These are phyloP conservation scores for Nemurella pictetii DNA, from an alignment of 2,888 invertebrate genomes.

Conservation along the genomic window DNA sequence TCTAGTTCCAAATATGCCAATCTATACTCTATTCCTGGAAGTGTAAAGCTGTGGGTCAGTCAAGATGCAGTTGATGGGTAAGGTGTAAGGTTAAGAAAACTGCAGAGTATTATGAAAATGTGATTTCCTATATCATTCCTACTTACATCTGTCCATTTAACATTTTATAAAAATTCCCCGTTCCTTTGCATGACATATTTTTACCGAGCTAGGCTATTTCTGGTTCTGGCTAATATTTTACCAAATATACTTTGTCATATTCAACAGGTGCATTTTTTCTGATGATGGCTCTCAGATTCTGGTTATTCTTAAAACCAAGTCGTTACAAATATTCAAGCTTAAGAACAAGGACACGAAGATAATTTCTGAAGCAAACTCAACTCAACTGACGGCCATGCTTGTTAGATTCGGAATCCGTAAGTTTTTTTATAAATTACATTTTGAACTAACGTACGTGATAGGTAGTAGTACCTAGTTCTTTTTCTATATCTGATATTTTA, in stretches of 20 bases:
- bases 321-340: conserved; percentile 32
- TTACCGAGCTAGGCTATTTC: background rate
- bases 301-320: conserved; percentile 28
- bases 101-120: background rate
- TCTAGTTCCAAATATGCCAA: background rate
- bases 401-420: conserved; percentile 32
- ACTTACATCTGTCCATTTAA: background rate
- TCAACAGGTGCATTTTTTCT: conserved; percentile 38
- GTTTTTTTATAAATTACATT: background rate
- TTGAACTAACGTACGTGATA: background rate
- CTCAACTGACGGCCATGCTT: conserved; percentile 21
- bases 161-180: background rate
- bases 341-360: conserved; percentile 6
- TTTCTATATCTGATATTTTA: background rate
- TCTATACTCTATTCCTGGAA: conserved; percentile 19
- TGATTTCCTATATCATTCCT: background rate
- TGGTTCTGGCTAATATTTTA: background rate
- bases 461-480: background rate
- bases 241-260: too few species aligned
- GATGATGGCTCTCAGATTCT: conserved; percentile 38
- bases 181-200: background rate
- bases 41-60: conserved; percentile 27
- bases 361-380: background rate
- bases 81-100: background rate
- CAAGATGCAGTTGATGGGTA: conserved; percentile 29